Base-by-base conservation (phyloP, 2,797 vertebrate species). In the Dromococcyx pavoninus region DNA sequence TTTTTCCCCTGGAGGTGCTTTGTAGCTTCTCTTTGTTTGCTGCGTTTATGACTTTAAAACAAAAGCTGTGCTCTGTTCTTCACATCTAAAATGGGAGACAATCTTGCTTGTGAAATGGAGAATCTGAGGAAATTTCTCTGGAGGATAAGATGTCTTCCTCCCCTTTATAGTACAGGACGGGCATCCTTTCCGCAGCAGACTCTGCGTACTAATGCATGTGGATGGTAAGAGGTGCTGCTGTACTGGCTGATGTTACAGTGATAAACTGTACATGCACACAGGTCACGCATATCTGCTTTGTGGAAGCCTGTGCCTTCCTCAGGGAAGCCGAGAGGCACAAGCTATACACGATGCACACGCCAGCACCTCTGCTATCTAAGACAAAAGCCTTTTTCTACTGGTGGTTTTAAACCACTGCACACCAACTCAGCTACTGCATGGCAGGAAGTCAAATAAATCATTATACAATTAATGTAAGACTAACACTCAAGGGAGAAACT, bases 311-410 rank as follows among this genome's bases (percentile, higher is more conserved):
- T 67, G 73, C 18, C 35, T 46, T 62, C 58, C 77, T 43, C 5
- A 2, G 70, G 32, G 24, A 18, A 78, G 5, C 10, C 5, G 4
- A 24, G 33, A 46, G 32, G 32, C 18, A 56, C n/a, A 75, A 81
- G 37, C 41, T 1, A 0, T 22, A 9, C 9, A 9, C 7, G 14
- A 18, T 2, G 1, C 23, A 8, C n/a, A 14, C 35, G 23, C 6
- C 48, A 58, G 6, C 57, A 15, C 11, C 33, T 27, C 50, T 69
- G 22, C 30, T 69, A 10, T 27, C 41, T 35, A 58, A 48, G n/a
- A 35, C 11, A 44, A 84, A 84, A 66, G 6, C 30, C 32, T 85
- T 93, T 66, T 77, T n/a, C 66, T 65, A 1, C 27, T 32, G 22
- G 17, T 44, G 30, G 9, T 58, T 87, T 91, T 69, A 35, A 80